Evolutionary conservation across 2,888 invertebrate genomes (phyloP), one percentile per base, ranked within the genome.

Genomic region (Catocala sponsa): DNA sequence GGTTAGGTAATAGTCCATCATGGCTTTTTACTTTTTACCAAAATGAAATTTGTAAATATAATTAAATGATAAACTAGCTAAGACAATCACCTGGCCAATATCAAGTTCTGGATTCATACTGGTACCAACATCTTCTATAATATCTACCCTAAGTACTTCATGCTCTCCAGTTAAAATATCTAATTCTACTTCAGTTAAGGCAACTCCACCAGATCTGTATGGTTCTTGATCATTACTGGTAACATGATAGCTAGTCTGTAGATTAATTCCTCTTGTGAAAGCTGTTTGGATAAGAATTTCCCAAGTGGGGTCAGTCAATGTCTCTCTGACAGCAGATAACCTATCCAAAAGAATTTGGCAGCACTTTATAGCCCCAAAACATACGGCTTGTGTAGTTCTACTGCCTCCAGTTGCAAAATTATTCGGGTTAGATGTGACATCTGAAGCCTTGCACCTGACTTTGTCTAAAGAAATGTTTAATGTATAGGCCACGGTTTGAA

Each of bases 111-210:
- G 97, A 85, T 95, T 97, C 49, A 97, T 84, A 86, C 96, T 96
- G 13, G 94, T 89, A 0, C 97, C 97, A 13, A 95, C 95, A 83
- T 97, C 97, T 86, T 97, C 96, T 41, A 96, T 77, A 53, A 97
- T 85, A 83, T 97, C 97, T 0, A 96, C 96, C 71, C 97, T 91
- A 0, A 87, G 81, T 43, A 96, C 85, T 71, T 96, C 91, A 71
- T 95, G 95, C 80, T 97, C 96, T 38, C 97, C 97, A 0, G 97
- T 97, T 53, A 97, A 85, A 15, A 97, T 87, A 83, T 97, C 97
- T 0, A 97, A 83, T 85, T 97, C 97, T 0, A 97, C 96, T 88
- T 97, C 97, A 10, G 95, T 84, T 6, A 96, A 89, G 1, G 95
- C 91, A 0, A 95, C 94, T 1, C 96, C 97, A 73, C n/a, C 46